Conservation (phyloP, 2,797 vertebrate genomes). For the Cottoperca gobio region DNA sequence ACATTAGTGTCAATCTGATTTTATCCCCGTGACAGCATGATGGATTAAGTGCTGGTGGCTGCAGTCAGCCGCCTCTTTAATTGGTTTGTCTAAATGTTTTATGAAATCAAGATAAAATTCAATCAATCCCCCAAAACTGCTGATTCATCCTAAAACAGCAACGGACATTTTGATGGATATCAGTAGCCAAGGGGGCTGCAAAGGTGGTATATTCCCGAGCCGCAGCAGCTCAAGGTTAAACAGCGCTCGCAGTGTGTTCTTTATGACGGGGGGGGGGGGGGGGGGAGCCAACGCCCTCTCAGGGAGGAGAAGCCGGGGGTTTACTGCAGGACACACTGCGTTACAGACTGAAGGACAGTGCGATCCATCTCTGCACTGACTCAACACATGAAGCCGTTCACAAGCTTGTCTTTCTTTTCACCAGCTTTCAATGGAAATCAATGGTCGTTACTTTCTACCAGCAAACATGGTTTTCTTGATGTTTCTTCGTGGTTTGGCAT, state of each 20-base stretch:
- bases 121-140: constrained; percentile 79
- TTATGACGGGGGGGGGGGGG: constrained; percentile 41
- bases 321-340: constrained; percentile 50
- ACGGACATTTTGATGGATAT: constrained; percentile 81
- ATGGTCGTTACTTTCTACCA: constrained; percentile 59
- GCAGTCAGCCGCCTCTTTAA: constrained; percentile 81
- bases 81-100: constrained; percentile 87
- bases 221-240: constrained; percentile 82
- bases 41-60: constrained; percentile 79
- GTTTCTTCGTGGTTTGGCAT: constrained; percentile 48
- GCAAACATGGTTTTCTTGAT: constrained; percentile 34
- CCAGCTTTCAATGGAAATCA: constrained; percentile 63
- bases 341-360: constrained; percentile 17
- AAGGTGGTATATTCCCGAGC: constrained; percentile 71
- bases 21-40: constrained; percentile 76
- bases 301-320: constrained; percentile 35
- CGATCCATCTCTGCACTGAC: constrained; percentile 43
- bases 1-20: constrained; percentile 75
- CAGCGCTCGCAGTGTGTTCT: constrained; percentile 41
- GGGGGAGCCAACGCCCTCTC: constrained; percentile 44
- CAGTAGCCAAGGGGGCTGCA: constrained; percentile 58
- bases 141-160: constrained; percentile 75
- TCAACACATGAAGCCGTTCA: constrained; percentile 55
- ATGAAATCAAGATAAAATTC: constrained; percentile 85
- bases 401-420: constrained; percentile 56